These are phyloP conservation scores for Agrotis exclamationis DNA, from an alignment of 2,888 invertebrate genomes.

Conservation along the genomic window DNA sequence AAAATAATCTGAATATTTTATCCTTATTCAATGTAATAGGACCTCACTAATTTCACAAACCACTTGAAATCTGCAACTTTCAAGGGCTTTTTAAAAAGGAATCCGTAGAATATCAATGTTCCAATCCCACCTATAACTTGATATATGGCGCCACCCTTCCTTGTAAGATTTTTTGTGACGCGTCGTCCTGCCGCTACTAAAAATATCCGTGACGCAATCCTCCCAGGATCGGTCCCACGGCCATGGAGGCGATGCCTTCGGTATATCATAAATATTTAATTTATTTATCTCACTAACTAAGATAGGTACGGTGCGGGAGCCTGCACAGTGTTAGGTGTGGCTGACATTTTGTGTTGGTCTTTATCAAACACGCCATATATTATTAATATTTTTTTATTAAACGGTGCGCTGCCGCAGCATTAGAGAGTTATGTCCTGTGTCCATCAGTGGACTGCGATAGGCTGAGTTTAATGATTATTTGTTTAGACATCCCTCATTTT, in stretches of 20 bases:
- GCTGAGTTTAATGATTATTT: neutral
- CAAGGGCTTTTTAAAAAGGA: neutral
- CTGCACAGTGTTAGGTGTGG: constrained; percentile 74
- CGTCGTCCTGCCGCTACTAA: constrained; percentile 83
- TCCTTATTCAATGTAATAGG: constrained; percentile 11
- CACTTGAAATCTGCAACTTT: constrained; percentile 8
- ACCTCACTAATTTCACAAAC: constrained; percentile 16
- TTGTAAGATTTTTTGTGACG: constrained; percentile 83
- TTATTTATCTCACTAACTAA: constrained; percentile 81
- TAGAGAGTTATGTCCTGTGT: neutral
- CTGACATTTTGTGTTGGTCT: constrained; percentile 56
- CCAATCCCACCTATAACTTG: constrained; percentile 72
- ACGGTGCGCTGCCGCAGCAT: neutral
- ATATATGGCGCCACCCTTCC: constrained; percentile 86
- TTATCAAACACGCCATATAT: constrained; percentile 43
- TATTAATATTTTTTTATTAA: constrained; percentile 2
- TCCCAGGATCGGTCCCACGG: constrained; percentile 81
- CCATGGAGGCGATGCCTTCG: constrained; percentile 67
- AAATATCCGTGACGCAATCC: constrained; percentile 87
- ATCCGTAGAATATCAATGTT: constrained; percentile 33
- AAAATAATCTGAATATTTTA: constrained; percentile 28
- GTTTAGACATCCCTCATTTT: neutral
- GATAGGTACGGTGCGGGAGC: constrained; percentile 71
- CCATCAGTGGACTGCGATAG: constrained; percentile 2
- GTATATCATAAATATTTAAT: constrained; percentile 88